Percentiles rank a stretch among this genome's conserved stretches.
Conservation (phyloP, 2,113 vertebrate genomes). For the Saimiri boliviensis region DNA sequence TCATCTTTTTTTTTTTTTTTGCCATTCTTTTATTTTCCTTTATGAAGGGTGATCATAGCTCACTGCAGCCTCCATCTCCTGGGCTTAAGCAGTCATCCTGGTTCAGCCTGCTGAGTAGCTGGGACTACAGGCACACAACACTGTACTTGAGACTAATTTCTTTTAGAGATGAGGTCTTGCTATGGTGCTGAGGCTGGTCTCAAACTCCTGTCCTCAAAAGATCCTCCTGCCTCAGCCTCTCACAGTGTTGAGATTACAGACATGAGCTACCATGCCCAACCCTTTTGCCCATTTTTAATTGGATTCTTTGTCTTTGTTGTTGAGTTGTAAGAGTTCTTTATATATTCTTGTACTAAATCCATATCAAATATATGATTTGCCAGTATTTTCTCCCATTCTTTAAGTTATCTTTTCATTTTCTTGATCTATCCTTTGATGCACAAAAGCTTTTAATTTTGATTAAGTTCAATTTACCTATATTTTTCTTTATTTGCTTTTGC, state of each 20-base stretch:
- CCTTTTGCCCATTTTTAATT: neutral
- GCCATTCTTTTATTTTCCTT: neutral
- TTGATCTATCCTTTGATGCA: neutral
- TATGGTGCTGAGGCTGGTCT: neutral
- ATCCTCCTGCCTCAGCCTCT: neutral
- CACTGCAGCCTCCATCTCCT: neutral
- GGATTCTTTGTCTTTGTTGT: neutral
- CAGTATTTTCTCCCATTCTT: neutral
- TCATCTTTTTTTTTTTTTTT: neutral
- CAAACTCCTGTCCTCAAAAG: neutral
- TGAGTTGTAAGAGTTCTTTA: neutral
- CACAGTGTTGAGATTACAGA: neutral
- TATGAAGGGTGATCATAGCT: neutral
- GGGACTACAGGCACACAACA: neutral
- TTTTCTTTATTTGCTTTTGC: neutral
- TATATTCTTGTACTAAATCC: neutral
- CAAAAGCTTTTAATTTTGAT: neutral
- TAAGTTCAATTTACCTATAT: neutral
- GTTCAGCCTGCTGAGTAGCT: neutral
- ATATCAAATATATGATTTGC: neutral
- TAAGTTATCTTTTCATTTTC: neutral
- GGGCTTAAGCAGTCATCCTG: neutral
- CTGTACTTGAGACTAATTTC: neutral
- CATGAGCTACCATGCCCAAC: neutral
- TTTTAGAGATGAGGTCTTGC: neutral